Conservation (phyloP, 2,113 vertebrate genomes). For the Cyprinus carpio region DNA sequence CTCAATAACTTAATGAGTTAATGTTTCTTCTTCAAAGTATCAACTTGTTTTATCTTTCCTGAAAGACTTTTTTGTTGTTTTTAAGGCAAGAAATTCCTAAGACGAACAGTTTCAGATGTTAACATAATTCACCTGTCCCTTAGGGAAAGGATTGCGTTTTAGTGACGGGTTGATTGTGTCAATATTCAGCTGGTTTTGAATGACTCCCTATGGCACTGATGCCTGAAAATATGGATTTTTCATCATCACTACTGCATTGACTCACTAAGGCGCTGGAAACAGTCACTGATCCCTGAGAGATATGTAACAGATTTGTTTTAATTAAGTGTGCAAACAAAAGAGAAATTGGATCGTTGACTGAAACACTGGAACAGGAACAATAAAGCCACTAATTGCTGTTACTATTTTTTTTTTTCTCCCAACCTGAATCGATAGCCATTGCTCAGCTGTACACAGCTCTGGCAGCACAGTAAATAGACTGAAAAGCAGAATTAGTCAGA, state of each 20-base stretch:
- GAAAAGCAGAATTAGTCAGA: conserved; percentile 60
- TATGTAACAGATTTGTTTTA: conserved; percentile 82
- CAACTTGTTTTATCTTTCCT: conserved; percentile 56
- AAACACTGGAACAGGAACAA: conserved; percentile 73
- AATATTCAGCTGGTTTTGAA: conserved; percentile 69
- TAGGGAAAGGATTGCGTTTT: conserved; percentile 52
- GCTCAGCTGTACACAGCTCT: conserved; percentile 65
- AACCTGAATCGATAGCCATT: conserved; percentile 73
- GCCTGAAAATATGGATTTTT: conserved; percentile 76
- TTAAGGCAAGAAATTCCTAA: conserved; percentile 56
- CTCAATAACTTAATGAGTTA: conserved; percentile 55
- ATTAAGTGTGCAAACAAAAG: conserved; percentile 80
- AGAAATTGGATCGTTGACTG: conserved; percentile 78
- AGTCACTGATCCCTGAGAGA: conserved; percentile 73
- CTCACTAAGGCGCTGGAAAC: conserved; percentile 70
- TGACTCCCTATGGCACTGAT: conserved; percentile 74
- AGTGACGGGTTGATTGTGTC: conserved; percentile 62
- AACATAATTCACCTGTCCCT: conserved; percentile 66
- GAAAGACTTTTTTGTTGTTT: conserved; percentile 55
- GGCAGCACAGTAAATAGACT: conserved; percentile 52
- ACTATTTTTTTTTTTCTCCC: conserved; percentile 60
- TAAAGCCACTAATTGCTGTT: conserved; percentile 76
- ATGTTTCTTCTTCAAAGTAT: conserved; percentile 46
- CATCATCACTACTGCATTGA: conserved; percentile 75
- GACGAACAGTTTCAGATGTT: conserved; percentile 54